These are phyloP conservation scores for Andrena chrysosceles DNA, from an alignment of 2,888 invertebrate species.

Conservation along the genomic window DNA sequence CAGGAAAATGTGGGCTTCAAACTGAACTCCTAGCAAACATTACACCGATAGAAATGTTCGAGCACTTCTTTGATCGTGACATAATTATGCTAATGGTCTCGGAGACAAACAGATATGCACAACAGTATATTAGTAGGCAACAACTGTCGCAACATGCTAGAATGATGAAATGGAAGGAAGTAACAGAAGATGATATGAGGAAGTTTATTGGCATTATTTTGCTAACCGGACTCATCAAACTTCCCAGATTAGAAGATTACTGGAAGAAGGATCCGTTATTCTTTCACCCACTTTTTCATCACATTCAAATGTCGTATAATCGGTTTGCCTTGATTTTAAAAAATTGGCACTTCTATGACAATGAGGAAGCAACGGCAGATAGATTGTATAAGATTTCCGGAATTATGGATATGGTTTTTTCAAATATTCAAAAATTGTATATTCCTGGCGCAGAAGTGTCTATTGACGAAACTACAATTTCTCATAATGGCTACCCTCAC, in stretches of 20 bases:
- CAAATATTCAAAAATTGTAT: slow-evolving; percentile 4
- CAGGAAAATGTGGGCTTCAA: background rate
- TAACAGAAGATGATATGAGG: slow-evolving; percentile 9
- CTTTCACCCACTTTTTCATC: slow-evolving; percentile 10
- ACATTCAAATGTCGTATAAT: slow-evolving; percentile 9
- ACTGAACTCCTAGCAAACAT: background rate
- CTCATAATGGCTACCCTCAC: background rate
- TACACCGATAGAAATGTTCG: background rate
- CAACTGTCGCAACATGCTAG: background rate
- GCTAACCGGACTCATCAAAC: background rate
- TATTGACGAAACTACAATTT: background rate
- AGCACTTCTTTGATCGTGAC: background rate
- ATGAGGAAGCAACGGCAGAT: background rate
- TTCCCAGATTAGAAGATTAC: slow-evolving; percentile 2
- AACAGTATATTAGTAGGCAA: background rate
- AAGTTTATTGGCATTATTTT: slow-evolving; percentile 1
- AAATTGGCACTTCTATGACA: background rate
- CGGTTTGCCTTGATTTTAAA: background rate
- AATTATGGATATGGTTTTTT: background rate
- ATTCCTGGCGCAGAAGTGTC: background rate
- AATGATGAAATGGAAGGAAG: slow-evolving; percentile 6
- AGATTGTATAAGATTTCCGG: background rate
- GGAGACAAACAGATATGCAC: background rate
- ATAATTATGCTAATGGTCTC: slow-evolving; percentile 9
- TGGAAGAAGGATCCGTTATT: slow-evolving; percentile 6